Conservation (phyloP, 2,888 invertebrate genomes). For the Ephialtes manifestator region DNA sequence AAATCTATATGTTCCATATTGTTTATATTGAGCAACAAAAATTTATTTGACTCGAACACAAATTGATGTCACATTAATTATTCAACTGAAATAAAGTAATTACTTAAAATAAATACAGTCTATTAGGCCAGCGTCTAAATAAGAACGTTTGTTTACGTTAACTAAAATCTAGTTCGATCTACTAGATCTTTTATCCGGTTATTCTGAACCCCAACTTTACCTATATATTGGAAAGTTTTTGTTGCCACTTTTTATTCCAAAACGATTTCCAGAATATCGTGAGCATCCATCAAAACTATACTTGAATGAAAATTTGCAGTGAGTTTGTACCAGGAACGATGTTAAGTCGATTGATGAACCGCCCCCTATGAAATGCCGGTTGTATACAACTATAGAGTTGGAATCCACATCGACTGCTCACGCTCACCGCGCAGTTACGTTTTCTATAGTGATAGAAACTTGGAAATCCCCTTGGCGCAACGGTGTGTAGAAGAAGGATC, state of each 20-base stretch:
- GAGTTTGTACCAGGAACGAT: conserved; percentile 19
- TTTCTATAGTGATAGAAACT: conserved; percentile 31
- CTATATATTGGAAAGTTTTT: neutral
- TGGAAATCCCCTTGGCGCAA: conserved; percentile 16
- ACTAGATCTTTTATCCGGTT: too few relatives aligned
- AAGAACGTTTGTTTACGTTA: too few relatives aligned
- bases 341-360: conserved; percentile 48
- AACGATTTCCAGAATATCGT: conserved; percentile 14
- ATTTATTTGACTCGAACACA: too few relatives aligned
- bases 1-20: too few relatives aligned
- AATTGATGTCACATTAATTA: too few relatives aligned
- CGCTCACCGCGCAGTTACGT: neutral
- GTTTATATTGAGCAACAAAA: too few relatives aligned
- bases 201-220: too few relatives aligned
- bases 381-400: neutral
- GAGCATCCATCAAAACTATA: conserved; percentile 30
- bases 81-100: too few relatives aligned
- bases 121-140: too few relatives aligned
- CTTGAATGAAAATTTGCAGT: conserved; percentile 15
- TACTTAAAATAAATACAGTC: too few relatives aligned
- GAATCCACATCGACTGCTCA: conserved; percentile 13
- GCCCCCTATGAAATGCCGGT: conserved; percentile 6
- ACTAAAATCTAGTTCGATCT: too few relatives aligned
- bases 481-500: conserved; percentile 11
- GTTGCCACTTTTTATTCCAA: conserved; percentile 36